A percentile compares a stretch with the other conserved stretches of the same genome.
phyloP scores from a whole-genome alignment of 2,888 invertebrate species.

The Agrotis segetum region DNA sequence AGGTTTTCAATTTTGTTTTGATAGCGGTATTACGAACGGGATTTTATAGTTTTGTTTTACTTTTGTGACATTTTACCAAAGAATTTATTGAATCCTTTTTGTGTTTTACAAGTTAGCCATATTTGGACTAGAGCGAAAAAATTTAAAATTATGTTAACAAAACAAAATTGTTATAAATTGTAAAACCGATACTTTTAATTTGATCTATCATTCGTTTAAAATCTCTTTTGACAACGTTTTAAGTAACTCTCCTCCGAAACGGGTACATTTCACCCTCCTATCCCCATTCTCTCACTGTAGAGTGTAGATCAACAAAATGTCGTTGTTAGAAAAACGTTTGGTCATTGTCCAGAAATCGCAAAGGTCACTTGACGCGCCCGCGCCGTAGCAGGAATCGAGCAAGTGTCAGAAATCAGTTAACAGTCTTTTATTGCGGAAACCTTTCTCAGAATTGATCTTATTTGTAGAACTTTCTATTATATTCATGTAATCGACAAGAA shows the following conservation, averaged over 20 bases:
- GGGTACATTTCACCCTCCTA: too few relatives aligned
- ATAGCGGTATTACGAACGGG: background rate
- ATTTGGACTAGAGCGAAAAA: too few relatives aligned
- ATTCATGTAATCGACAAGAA: background rate
- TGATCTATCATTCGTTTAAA: too few relatives aligned
- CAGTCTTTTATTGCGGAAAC: background rate
- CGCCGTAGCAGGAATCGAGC: background rate
- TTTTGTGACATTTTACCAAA: background rate
- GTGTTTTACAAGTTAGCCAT: too few relatives aligned
- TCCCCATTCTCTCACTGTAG: too few relatives aligned
- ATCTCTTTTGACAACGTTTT: too few relatives aligned
- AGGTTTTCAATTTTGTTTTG: constrained; percentile 27
- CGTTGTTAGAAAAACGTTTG: background rate
- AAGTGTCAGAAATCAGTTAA: background rate
- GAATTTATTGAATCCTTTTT: too few relatives aligned
- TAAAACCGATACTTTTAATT: too few relatives aligned
- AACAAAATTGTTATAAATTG: too few relatives aligned
- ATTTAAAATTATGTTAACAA: too few relatives aligned
- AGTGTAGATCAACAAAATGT: background rate
- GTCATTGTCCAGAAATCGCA: constrained; percentile 1
- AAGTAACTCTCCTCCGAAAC: too few relatives aligned
- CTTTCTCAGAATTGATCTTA: background rate
- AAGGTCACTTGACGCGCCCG: background rate
- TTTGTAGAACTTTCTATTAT: background rate
- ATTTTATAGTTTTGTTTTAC: constrained; percentile 3